phyloP scores from a whole-genome alignment of 2,797 vertebrate genomes.

The Huso huso region DNA sequence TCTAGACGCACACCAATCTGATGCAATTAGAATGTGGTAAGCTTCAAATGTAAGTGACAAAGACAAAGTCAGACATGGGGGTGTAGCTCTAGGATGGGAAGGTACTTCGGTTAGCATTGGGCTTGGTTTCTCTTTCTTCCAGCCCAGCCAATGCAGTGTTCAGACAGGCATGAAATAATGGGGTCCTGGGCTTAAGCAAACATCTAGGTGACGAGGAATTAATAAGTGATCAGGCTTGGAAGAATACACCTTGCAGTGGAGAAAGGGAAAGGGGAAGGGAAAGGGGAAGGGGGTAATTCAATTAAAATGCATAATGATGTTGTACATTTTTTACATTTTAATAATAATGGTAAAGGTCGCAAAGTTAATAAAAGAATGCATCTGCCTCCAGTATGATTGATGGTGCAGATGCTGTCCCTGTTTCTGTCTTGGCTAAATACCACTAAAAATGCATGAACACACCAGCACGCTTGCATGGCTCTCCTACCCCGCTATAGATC shows the following conservation, averaged over 20 bases:
- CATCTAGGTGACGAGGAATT: neutral
- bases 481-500: constrained; percentile 59
- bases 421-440: constrained; percentile 32
- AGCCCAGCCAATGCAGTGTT: neutral
- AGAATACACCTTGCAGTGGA: neutral
- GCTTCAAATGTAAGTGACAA: constrained; percentile 23
- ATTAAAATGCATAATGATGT: constrained; percentile 23
- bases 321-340: constrained; percentile 22
- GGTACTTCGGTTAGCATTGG: neutral
- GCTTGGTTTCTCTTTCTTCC: neutral
- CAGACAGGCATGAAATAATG: neutral
- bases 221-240: neutral
- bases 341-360: constrained; percentile 30
- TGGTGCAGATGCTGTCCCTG: constrained; percentile 31
- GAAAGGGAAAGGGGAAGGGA: neutral
- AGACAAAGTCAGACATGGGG: constrained; percentile 11
- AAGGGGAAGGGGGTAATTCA: constrained; percentile 4
- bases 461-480: constrained; percentile 28
- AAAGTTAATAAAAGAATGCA: constrained; percentile 18
- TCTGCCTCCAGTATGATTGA: constrained; percentile 31
- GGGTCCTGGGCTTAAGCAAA: neutral
- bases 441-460: constrained; percentile 43
- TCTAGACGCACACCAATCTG: too few relatives aligned
- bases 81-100: constrained; percentile 15
- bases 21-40: constrained; percentile 8